Evolutionary conservation across 1,140 invertebrate genomes (phyloP), one percentile per base, ranked within the genome.

Genomic region (Apis laboriosa): DNA sequence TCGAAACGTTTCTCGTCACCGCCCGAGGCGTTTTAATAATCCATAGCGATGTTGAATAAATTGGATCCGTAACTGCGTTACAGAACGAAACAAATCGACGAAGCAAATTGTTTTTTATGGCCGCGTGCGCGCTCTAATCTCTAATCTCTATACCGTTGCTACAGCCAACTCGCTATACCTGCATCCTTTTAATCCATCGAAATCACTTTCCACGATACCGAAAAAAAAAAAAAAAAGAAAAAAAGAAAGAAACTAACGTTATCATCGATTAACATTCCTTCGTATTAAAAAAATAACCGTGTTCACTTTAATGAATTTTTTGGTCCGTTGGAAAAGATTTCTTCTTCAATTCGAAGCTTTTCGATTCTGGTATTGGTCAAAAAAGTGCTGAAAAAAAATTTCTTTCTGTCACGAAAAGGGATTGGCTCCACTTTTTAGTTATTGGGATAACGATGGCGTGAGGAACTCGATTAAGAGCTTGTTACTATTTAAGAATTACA

Each of bases 41-140:
- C 63, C 64, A 67, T 24, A 56, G 12, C 53, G 28, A 53, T 24
- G 63, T 24, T 53, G 53, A 56, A 15, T 68, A 77, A 77, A 77
- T 67, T 58, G 76, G 15, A 49, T 24, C 28, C 9, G 63, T 68
- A 58, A 77, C 64, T 19, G 15, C 21, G 76, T 56, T 68, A 77
- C 53, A 53, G 53, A 24, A 49, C 63, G 64, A 68, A 77, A 77
- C 76, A 77, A 77, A 77, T 77, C 75, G 51, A 49, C 63, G 34
- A 43, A 43, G 51, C 28, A 55, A 77, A 67, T 77, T 77, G 63
- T 77, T 77, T 77, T 77, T 77, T 67, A 77, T 55, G 60, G 4
- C 13, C 1, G 9, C 24, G 28, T 9, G 17, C 75, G 9, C 51
- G 12, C 12, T 24, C 11, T 55, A 4, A n/a, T 17, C 8, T 28